Conservation (phyloP, 2,797 vertebrate genomes). For the Sebastes cheni region DNA sequence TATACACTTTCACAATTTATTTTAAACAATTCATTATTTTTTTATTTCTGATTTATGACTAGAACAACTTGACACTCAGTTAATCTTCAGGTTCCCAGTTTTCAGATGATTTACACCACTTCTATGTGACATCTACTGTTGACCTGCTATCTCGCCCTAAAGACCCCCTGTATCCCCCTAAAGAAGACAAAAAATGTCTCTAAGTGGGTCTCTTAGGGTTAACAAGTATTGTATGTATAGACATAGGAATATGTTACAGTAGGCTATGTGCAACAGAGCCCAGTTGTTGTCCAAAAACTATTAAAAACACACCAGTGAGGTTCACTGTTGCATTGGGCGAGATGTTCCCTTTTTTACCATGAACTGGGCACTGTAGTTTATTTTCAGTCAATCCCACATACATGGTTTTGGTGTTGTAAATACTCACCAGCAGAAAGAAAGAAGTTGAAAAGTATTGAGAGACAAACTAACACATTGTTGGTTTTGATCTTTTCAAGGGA, state of each 20-base stretch:
- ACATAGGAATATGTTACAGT: no score
- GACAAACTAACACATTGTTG: background rate
- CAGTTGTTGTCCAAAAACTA: background rate
- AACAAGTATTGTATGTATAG: rapidly evolving
- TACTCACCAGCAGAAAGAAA: background rate
- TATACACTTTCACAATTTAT: no score
- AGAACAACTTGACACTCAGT: no score
- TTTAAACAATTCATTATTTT: no score
- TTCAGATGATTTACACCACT: no score
- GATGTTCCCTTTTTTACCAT: background rate
- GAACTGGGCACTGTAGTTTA: background rate
- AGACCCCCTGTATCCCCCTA: rapidly evolving
- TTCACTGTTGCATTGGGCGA: background rate
- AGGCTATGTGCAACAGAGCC: no score
- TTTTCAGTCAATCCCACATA: background rate
- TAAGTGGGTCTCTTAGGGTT: no score
- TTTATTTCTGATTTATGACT: no score
- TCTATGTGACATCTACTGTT: no score
- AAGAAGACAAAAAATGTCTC: background rate
- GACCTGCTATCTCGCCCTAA: no score
- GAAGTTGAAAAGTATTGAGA: background rate
- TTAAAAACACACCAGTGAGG: background rate
- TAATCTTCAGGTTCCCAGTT: no score
- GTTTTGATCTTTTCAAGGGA: background rate
- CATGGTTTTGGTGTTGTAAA: background rate